Conservation (phyloP, 2,797 vertebrate species). For the Vireo griseus region DNA sequence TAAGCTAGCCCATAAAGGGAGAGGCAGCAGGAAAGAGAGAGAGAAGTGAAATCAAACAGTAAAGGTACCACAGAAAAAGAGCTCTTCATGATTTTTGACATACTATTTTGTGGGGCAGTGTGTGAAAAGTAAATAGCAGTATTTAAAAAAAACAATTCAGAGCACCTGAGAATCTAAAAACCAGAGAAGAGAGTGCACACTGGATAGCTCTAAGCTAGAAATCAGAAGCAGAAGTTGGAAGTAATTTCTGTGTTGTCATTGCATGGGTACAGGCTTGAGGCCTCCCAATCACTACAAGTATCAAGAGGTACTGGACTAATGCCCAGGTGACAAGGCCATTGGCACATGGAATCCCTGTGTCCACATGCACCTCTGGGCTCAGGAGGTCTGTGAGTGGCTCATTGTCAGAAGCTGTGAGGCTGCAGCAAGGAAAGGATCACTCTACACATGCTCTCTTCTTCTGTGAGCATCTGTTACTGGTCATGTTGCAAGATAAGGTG, state of each 20-base stretch:
- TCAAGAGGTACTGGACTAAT: not conserved
- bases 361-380: not conserved
- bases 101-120: not conserved
- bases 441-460: not conserved
- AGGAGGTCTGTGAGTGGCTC: not conserved
- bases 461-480: conserved; percentile 1
- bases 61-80: not conserved
- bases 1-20: not conserved
- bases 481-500: conserved; percentile 1
- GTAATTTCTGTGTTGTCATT: not conserved
- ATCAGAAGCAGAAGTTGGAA: not conserved
- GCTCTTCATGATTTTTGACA: not conserved
- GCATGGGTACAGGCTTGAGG: not conserved
- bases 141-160: not conserved
- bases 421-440: conserved; percentile 9
- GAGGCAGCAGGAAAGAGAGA: not conserved
- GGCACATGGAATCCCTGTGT: not conserved
- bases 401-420: not conserved
- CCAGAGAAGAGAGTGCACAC: not conserved
- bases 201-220: not conserved
- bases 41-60: not conserved
- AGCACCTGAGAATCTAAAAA: not conserved
- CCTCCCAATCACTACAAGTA: not conserved
- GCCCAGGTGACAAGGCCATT: not conserved
- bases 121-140: not conserved